Base-by-base conservation (phyloP, 2,888 invertebrate species). In the Aplocera efformata region DNA sequence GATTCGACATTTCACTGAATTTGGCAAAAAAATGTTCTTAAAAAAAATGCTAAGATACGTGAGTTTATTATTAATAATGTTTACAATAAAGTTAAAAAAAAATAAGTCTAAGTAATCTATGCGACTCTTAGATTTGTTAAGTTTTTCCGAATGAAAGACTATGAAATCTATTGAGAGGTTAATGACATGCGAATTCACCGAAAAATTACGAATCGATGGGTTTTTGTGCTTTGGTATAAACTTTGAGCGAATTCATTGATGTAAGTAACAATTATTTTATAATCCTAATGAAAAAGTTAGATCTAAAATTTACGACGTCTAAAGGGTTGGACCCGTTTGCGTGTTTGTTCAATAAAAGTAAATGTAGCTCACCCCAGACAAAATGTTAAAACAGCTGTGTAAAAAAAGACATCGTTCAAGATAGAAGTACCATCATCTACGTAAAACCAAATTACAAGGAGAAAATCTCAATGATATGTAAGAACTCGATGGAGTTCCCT, bases 221-320 rank as follows among this genome's bases (percentile, higher is more conserved):
- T 73, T 82, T 76, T 83, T 84, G 88, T 84, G 85, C 88, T 88
- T 88, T 88, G 86, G 86, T 88, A 88, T 88, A 84, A 84, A 83
- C 72, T 75, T 86, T 88, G 88, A 88, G 86, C 86, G 85, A 86
- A 82, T 84, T 76, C 72, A 76, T 76, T 75, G 70, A 77, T 74
- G 77, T 76, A 75, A 80, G 60, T 45, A 45, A 45, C 45, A 67
- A 75, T 49, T 82, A 83, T 63, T 78, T 80, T 83, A 82, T 73
- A 79, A 80, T 72, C 71, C 81, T 85, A 85, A 81, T 82, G 79
- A 78, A 72, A 83, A 77, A 71, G 73, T 82, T 83, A 84, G 78
- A 81, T 79, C 85, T 84, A 82, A 75, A 69, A 63, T 73, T 79
- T 79, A 83, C 81, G 77, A 79, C 65, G 74, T 75, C 82, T 85